Evolutionary conservation across 2,888 invertebrate genomes (phyloP), one percentile per base, ranked within the genome.

Genomic region (Elegia similella): DNA sequence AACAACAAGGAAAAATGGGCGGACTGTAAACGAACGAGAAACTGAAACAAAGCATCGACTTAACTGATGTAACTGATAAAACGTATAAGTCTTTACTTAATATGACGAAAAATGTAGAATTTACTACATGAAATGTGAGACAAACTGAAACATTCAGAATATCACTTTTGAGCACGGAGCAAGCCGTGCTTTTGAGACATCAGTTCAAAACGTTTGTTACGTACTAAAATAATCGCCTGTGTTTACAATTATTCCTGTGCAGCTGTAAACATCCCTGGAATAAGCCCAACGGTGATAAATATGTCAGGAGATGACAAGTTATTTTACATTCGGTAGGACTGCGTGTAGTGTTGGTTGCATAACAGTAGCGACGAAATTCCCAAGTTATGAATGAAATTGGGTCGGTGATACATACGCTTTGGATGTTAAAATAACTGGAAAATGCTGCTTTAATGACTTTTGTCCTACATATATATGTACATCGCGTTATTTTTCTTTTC

Each of bases 241-340:
- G 38, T 38, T 42, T 54, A 44, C 44, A 44, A 29, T 10, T 16
- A 54, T 32, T 17, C 38, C 16, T 16, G 46, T 46, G n/a, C 32
- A 23, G 44, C 47, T 17, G 23, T 43, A 56, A 58, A 59, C 59
- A 46, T 57, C 54, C 32, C 61, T 64, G 59, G 62, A 68, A 55
- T 59, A 57, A 62, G 54, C 59, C 62, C 56, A 67, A 65, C 32
- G n/a, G 57, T 52, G 55, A 62, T 62, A 67, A 67, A 69, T 64
- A 61, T 60, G 61, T 59, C 57, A 57, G 59, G 23, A 42, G 62
- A 50, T 61, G 63, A 64, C 61, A 70, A 65, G 62, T 62, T 59
- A 59, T 64, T 59, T 62, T 47, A 46, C 42, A 57, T 38, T 38
- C 8, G 38, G 38, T 12, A 2, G 10, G 12, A 12, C 7, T 1